Base-by-base conservation (phyloP, 2,113 vertebrate genomes). In the Ptychochromis oligacanthus region DNA sequence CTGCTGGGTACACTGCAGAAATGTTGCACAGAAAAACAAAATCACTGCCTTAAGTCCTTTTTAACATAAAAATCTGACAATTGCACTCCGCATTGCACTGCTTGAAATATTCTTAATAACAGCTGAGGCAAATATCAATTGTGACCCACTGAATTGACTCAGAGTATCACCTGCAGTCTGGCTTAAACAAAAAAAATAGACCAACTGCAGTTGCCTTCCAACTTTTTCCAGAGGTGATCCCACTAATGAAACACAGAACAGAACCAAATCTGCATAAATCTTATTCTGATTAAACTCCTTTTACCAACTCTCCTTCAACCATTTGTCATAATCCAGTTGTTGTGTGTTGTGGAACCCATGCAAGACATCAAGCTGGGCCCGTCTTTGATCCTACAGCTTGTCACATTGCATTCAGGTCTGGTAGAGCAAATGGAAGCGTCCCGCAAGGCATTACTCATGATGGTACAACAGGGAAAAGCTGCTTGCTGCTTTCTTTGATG, bases 401-500 rank as follows among this genome's bases (percentile, higher is more conserved):
- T 93, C 92, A 88, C 88, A 57, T 83, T 31, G 60, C 55, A 86
- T 92, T 86, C 81, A 75, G 54, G 77, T 77, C 88, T 88, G 78
- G 78, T 67, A 58, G 86, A 89, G 70, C 49, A 57, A 93, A 78
- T 38, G 86, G 65, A 87, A 88, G 55, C 77, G 77, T 92, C 91
- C 91, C 58, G 54, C 87, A 52, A 90, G 93, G 92, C 92, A 87
- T 78, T 78, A 91, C 82, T 92, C 81, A 40, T 80, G 88, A 91
- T 79, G 79, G 81, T 87, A 74, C 86, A 81, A 57, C 83, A 75
- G 88, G 82, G 85, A 85, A 88, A 91, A 87, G 77, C 88, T 79
- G 84, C 92, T 87, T n/a, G 55, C 77, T 80, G 60, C 84, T 91
- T 80, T 76, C 85, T 94, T 91, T 93, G 88, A 93, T 93, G 87